Evolutionary conservation across 2,113 vertebrate species (phyloP).

Genomic region (Glaucomys volans): DNA sequence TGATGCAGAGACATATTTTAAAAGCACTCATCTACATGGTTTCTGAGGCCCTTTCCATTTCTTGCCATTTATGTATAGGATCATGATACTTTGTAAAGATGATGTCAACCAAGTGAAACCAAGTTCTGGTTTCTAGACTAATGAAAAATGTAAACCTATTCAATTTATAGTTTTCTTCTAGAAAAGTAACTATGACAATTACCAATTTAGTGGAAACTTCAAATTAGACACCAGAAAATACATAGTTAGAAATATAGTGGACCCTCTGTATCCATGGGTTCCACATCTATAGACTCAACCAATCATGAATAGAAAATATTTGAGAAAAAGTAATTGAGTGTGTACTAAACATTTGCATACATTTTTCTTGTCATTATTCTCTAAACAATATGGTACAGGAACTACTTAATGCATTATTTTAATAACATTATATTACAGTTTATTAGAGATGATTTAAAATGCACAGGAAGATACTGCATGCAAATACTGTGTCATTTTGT

Average conservation of each 20-base stretch:
- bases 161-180: neutral
- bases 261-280: neutral
- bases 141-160: slow-evolving; percentile 21
- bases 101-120: neutral
- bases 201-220: slow-evolving; percentile 5
- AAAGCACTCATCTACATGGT: neutral
- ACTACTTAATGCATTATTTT: neutral
- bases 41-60: neutral
- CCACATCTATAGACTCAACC: neutral
- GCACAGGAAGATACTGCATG: neutral
- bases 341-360: neutral
- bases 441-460: neutral
- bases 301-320: neutral
- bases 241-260: neutral
- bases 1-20: neutral
- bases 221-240: slow-evolving; percentile 28
- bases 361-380: neutral
- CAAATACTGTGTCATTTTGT: neutral
- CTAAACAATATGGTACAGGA: neutral
- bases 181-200: neutral
- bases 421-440: neutral
- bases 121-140: slow-evolving; percentile 2
- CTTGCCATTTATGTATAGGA: neutral
- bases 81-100: neutral
- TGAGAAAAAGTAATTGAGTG: neutral